Conservation (phyloP, 2,797 vertebrate genomes). For the Microchirus variegatus region DNA sequence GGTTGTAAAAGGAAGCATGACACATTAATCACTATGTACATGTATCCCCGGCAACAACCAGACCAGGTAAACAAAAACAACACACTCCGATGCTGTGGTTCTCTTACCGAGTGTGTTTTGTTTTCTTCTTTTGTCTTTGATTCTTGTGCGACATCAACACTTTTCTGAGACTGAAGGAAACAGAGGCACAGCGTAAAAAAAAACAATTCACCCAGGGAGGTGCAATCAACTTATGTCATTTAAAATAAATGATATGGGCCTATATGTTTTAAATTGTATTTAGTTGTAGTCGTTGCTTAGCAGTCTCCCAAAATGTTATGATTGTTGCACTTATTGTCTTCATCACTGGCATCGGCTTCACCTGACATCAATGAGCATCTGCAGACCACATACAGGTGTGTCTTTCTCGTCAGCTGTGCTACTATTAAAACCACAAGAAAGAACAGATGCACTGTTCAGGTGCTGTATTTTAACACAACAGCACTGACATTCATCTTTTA, state of each 20-base stretch:
- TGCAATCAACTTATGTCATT: no score
- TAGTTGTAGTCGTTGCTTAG: background rate
- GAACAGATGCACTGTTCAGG: conserved; percentile 35
- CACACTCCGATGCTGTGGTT: conserved; percentile 16
- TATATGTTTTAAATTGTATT: no score
- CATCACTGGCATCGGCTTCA: background rate
- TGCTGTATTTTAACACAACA: conserved; percentile 9
- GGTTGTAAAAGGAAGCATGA: conserved; percentile 1
- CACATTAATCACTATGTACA: conserved; percentile 1
- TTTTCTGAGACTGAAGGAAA: conserved; percentile 43
- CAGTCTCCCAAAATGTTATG: background rate
- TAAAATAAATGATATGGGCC: no score
- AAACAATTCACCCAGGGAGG: background rate
- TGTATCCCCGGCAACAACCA: conserved; percentile 1
- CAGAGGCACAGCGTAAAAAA: conserved; percentile 1
- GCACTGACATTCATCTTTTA: background rate
- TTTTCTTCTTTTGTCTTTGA: background rate
- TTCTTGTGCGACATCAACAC: conserved; percentile 7
- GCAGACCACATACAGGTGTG: conserved; percentile 42
- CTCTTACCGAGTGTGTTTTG: conserved; percentile 40
- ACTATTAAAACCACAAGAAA: conserved; percentile 59
- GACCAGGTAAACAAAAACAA: conserved; percentile 14
- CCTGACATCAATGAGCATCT: conserved; percentile 16
- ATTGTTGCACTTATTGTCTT: background rate
- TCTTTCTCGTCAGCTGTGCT: conserved; percentile 53